A percentile compares a stretch with the other conserved stretches of the same genome.
Conservation (phyloP, 1,140 invertebrate species). For the Lanistes nyassanus region DNA sequence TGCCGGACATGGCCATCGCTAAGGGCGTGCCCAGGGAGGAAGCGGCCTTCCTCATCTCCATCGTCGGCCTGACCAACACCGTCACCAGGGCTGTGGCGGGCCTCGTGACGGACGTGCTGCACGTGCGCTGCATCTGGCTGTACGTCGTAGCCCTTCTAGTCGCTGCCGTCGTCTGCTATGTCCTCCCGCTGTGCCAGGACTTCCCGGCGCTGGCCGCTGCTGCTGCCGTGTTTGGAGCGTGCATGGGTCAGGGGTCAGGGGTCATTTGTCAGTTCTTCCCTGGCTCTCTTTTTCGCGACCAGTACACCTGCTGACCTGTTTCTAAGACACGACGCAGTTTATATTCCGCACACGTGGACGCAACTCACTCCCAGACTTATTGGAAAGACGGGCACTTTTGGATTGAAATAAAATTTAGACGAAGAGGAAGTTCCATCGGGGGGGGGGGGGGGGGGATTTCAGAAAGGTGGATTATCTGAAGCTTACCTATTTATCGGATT, state of each 20-base stretch:
- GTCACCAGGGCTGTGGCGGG: constrained; percentile 48
- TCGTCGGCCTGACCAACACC: constrained; percentile 55
- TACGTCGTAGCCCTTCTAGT: constrained; percentile 47
- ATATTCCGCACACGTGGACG: no score
- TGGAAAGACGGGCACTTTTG: no score
- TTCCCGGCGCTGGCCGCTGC: constrained; percentile 31
- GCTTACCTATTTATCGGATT: no score
- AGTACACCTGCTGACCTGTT: no score
- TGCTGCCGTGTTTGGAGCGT: constrained; percentile 50
- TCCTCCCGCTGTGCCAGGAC: constrained; percentile 44
- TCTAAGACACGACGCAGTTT: no score
- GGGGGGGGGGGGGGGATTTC: no score
- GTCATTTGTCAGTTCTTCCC: constrained; percentile 5
- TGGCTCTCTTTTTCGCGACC: no score
- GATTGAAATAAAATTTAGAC: no score
- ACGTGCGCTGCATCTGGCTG: constrained; percentile 41
- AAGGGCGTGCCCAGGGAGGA: constrained; percentile 37
- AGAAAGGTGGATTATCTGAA: no score
- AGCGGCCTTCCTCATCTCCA: constrained; percentile 51
- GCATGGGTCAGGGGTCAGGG: constrained; percentile 54
- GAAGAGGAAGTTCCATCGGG: no score
- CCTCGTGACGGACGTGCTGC: constrained; percentile 46
- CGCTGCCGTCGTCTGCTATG: constrained; percentile 41
- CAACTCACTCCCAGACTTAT: no score
- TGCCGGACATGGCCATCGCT: constrained; percentile 51